Evolutionary conservation across 2,113 vertebrate genomes (phyloP).

Genomic region (Talpa occidentalis): DNA sequence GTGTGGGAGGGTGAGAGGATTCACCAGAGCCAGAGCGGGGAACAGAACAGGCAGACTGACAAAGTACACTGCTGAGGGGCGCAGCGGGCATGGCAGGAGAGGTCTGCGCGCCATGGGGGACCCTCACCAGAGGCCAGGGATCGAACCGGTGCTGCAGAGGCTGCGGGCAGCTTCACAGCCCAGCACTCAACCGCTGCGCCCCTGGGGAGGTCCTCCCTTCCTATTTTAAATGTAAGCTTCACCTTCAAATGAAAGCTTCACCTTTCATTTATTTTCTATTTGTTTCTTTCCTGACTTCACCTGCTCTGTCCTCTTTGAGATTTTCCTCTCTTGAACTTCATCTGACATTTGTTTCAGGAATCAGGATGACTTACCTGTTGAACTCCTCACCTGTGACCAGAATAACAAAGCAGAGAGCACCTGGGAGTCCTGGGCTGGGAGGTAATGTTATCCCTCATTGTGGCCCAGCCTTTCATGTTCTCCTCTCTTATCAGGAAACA

Average conservation of each 20-base stretch:
- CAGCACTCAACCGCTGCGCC: too few relatives aligned
- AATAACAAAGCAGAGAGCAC: not conserved
- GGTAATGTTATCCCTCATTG: not conserved
- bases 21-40: too few relatives aligned
- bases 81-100: too few relatives aligned
- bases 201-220: too few relatives aligned
- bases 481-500: not conserved
- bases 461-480: not conserved
- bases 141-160: too few relatives aligned
- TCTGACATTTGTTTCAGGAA: not conserved
- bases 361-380: not conserved
- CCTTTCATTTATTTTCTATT: not conserved
- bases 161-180: too few relatives aligned
- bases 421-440: not conserved
- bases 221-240: not conserved
- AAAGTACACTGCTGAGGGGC: too few relatives aligned
- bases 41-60: too few relatives aligned
- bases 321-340: not conserved
- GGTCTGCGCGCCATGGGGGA: too few relatives aligned
- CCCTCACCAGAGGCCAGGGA: too few relatives aligned
- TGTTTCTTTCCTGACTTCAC: not conserved
- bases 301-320: not conserved
- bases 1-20: too few relatives aligned
- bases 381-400: not conserved
- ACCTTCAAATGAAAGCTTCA: too few relatives aligned